These are phyloP conservation scores for Clarias macrocephalus DNA, from an alignment of 2,113 vertebrate species.

Conservation along the genomic window DNA sequence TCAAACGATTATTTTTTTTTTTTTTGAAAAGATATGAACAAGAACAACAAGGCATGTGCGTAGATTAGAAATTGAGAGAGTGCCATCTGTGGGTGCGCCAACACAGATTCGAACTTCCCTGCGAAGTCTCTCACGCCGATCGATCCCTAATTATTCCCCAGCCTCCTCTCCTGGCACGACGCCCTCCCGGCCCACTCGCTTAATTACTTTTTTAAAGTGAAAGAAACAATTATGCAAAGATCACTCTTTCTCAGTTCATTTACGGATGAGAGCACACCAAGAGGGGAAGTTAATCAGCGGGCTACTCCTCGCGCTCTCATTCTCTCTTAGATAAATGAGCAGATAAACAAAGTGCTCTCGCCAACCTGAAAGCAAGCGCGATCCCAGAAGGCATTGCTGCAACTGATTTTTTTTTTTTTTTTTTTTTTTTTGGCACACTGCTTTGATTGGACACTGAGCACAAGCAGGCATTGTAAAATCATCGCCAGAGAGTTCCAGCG, in stretches of 20 bases:
- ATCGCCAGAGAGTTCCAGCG: conserved; percentile 25
- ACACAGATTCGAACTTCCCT: conserved; percentile 58
- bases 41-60: not conserved
- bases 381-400: conserved; percentile 44
- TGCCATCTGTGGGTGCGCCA: conserved; percentile 69
- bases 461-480: conserved; percentile 4
- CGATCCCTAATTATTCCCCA: conserved; percentile 66
- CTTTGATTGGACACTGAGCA: conserved; percentile 25
- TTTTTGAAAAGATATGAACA: not conserved
- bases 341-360: conserved; percentile 37
- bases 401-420: not conserved
- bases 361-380: conserved; percentile 30
- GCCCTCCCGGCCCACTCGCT: conserved; percentile 49
- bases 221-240: conserved; percentile 71
- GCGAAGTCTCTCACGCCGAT: conserved; percentile 59
- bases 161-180: conserved; percentile 52
- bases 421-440: conserved; percentile 36
- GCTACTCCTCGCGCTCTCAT: conserved; percentile 19
- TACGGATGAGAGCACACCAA: conserved; percentile 29
- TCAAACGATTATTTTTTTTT: not conserved
- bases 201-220: conserved; percentile 70
- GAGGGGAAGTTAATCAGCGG: conserved; percentile 44
- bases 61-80: conserved; percentile 66
- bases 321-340: conserved; percentile 39
- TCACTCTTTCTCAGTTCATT: conserved; percentile 41